Evolutionary conservation across 2,113 vertebrate genomes (phyloP).

Genomic region (Tenrec ecaudatus): DNA sequence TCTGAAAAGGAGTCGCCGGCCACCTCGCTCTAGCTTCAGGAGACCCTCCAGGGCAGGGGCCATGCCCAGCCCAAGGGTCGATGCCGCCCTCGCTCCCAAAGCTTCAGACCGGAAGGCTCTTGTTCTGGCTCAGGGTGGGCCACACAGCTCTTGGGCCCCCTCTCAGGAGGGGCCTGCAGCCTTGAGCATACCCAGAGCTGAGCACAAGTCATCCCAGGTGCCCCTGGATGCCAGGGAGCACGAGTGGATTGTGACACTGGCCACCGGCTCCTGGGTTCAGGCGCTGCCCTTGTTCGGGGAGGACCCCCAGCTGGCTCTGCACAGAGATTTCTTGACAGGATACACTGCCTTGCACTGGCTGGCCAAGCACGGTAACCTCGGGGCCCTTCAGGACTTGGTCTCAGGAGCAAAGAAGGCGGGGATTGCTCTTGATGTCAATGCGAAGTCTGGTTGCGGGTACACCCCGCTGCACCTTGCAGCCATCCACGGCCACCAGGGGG

Average conservation of each 20-base stretch:
- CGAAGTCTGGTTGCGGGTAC: slow-evolving; percentile 91
- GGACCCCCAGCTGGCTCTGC: slow-evolving; percentile 90
- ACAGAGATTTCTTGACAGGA: slow-evolving; percentile 94
- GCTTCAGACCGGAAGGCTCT: background rate
- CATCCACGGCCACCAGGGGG: slow-evolving; percentile 91
- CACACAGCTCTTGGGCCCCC: slow-evolving; percentile 33
- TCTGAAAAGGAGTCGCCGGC: slow-evolving; percentile 44
- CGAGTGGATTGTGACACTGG: slow-evolving; percentile 92
- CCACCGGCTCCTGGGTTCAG: slow-evolving; percentile 89
- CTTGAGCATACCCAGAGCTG: slow-evolving; percentile 15
- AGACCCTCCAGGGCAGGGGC: slow-evolving; percentile 79
- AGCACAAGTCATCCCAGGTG: slow-evolving; percentile 81
- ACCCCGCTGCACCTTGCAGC: slow-evolving; percentile 95
- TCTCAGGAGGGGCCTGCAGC: background rate
- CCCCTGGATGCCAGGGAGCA: slow-evolving; percentile 93
- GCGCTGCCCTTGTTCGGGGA: slow-evolving; percentile 91
- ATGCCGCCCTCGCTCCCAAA: slow-evolving; percentile 76
- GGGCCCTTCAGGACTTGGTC: slow-evolving; percentile 92
- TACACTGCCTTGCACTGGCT: slow-evolving; percentile 97
- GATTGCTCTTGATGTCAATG: slow-evolving; percentile 89
- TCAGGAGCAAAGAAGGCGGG: slow-evolving; percentile 85
- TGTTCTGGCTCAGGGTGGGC: background rate
- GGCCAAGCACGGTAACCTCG: slow-evolving; percentile 93
- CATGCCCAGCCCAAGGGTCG: slow-evolving; percentile 85
- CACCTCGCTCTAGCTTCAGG: slow-evolving; percentile 57